A percentile compares a stretch with the other conserved stretches of the same genome.
phyloP scores from a whole-genome alignment of 2,797 vertebrate species.

The Bryconaethiops microstoma region DNA sequence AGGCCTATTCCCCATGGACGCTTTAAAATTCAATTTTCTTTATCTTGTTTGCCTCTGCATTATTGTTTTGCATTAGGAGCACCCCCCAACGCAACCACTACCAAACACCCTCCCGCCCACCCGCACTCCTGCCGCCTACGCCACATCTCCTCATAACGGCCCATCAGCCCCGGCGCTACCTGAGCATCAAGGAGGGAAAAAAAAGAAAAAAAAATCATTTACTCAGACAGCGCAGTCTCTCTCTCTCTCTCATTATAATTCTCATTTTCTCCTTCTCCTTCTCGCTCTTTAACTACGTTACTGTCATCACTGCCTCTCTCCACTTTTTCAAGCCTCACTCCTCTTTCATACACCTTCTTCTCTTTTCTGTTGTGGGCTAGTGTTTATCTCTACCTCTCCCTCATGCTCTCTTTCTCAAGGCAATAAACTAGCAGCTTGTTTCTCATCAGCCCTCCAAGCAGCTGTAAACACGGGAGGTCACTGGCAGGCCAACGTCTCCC shows the following conservation, averaged over 20 bases:
- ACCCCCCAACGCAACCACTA: constrained; percentile 16
- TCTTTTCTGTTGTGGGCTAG: neutral
- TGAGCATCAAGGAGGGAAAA: constrained; percentile 27
- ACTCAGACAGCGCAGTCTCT: constrained; percentile 16
- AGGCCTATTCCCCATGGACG: constrained; percentile 47
- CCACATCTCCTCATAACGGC: constrained; percentile 19
- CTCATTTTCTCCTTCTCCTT: constrained; percentile 34
- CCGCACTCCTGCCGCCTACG: constrained; percentile 5
- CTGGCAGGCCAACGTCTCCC: constrained; percentile 63
- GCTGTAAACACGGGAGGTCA: constrained; percentile 71
- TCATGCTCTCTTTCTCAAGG: neutral
- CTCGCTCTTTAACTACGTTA: constrained; percentile 20
- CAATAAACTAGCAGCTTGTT: constrained; percentile 47
- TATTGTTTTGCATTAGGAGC: constrained; percentile 63
- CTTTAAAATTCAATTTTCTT: constrained; percentile 68
- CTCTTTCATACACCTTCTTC: neutral
- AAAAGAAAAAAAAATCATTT: constrained; percentile 2
- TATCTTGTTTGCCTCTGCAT: constrained; percentile 58
- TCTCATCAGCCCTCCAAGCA: constrained; percentile 54
- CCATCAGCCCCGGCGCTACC: constrained; percentile 26
- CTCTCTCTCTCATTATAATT: constrained; percentile 40
- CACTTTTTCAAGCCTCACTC: neutral
- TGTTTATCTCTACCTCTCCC: neutral
- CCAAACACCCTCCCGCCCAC: neutral
- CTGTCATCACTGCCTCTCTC: constrained; percentile 29